Evolutionary conservation across 1,140 invertebrate genomes (phyloP), one percentile per base, ranked within the genome.

Genomic region (Eciton burchellii): DNA sequence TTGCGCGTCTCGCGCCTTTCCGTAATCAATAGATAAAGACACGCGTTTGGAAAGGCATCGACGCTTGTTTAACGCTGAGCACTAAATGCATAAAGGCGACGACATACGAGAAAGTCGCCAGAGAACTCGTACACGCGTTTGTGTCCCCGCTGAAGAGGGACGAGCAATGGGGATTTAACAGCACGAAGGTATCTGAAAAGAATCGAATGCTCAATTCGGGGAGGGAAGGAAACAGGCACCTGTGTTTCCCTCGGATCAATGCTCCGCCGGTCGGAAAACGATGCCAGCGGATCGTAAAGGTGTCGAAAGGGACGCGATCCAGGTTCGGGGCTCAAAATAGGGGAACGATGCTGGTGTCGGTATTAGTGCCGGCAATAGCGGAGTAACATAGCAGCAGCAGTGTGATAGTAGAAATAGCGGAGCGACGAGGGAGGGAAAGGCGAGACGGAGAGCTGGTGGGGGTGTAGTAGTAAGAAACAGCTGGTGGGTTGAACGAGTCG

Each of bases 401-500:
- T 14, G 41, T 19, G 60, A 21, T 56, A 77, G 14, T 43, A 54
- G 35, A 66, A 60, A 63, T 14, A 76, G 59, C 29, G 68, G 45
- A 19, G 65, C 19, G 52, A 49, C 52, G 70, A 12, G 72, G 45
- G 76, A 68, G 84, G 66, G 77, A 77, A 79, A 54, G 47, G 83
- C 47, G 73, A 43, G 62, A 72, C 24, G 54, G 57, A 74, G 41
- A 14, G 81, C 41, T 70, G 62, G 74, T 45, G 29, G 68, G 54
- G 72, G 81, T 60, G 71, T 71, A 74, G 84, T 79, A 82, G 68
- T 90, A 92, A 92, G 91, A 93, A 94, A 94, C 93, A 94, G 93
- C 93, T 93, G 93, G 92, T 92, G 86, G 89, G 91, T 91, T 91
- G 91, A 91, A 88, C 88, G 90, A 91, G 89, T 89, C 83, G 52